Conservation (phyloP, 1,140 invertebrate species). For the Metaphire vulgaris region DNA sequence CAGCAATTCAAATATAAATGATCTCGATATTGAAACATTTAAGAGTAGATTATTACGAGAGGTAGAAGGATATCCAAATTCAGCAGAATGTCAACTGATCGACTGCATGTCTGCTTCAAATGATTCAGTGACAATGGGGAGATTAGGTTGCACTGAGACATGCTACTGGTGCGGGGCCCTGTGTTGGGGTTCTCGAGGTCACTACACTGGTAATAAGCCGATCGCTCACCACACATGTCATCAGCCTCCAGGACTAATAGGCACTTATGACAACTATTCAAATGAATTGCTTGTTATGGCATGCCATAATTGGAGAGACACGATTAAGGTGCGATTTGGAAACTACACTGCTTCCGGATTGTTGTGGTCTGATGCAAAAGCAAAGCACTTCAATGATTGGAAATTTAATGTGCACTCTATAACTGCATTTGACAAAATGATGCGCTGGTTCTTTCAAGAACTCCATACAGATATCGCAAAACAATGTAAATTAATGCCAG, state of each 20-base stretch:
- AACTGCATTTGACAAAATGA: neutral
- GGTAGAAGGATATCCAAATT: neutral
- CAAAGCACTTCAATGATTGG: neutral
- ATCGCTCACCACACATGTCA: neutral
- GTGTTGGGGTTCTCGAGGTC: neutral
- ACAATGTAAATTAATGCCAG: neutral
- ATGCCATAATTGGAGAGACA: neutral
- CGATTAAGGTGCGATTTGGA: neutral
- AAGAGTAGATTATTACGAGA: neutral
- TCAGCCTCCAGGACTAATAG: neutral
- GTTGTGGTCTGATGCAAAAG: neutral
- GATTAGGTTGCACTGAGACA: neutral
- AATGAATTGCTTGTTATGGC: neutral
- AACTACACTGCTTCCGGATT: neutral
- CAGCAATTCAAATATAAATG: neutral
- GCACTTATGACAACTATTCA: neutral
- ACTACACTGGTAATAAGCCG: neutral
- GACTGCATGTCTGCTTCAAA: neutral
- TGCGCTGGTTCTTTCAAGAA: neutral
- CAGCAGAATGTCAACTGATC: neutral
- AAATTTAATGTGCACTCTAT: neutral
- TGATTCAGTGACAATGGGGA: neutral
- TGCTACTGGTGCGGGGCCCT: neutral
- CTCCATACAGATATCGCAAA: neutral
- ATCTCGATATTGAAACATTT: neutral